Conservation (phyloP, 2,113 vertebrate species). For the Sorex fumeus region DNA sequence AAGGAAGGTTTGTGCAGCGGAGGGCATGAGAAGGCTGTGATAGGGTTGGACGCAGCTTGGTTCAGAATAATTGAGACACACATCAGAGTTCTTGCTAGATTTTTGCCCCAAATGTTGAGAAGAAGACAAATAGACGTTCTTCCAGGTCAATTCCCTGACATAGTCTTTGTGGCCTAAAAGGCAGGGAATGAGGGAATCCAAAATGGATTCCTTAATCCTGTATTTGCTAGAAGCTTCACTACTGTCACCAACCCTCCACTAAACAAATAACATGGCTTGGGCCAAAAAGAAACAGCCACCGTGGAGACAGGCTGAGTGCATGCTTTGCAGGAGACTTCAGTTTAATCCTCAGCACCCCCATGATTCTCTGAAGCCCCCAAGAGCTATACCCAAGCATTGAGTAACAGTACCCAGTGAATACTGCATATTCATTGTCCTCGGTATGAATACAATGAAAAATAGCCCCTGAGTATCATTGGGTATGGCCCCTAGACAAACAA, state of each 20-base stretch:
- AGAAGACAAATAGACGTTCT: conserved; percentile 27
- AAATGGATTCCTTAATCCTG: not conserved
- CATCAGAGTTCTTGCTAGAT: not conserved
- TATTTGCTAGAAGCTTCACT: not conserved
- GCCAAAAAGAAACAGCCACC: conserved; percentile 8
- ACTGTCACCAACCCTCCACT: not conserved
- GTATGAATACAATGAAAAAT: no score
- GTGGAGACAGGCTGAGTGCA: not conserved
- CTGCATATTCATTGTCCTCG: no score
- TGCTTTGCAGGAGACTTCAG: no score
- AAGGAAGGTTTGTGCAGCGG: not conserved
- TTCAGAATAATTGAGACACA: not conserved
- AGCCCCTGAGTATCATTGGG: no score
- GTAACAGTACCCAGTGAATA: no score
- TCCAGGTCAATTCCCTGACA: not conserved
- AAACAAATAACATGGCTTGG: not conserved
- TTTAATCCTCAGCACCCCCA: no score
- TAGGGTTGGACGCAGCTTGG: conserved; percentile 35
- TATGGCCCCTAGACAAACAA: no score
- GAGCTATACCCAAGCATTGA: no score
- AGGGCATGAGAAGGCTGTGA: conserved; percentile 63
- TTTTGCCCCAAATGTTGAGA: not conserved
- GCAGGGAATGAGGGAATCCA: not conserved
- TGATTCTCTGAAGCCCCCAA: no score
- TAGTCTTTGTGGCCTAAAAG: not conserved